These are phyloP conservation scores for Halotydeus destructor DNA, from an alignment of 1,140 invertebrate species.

Conservation along the genomic window DNA sequence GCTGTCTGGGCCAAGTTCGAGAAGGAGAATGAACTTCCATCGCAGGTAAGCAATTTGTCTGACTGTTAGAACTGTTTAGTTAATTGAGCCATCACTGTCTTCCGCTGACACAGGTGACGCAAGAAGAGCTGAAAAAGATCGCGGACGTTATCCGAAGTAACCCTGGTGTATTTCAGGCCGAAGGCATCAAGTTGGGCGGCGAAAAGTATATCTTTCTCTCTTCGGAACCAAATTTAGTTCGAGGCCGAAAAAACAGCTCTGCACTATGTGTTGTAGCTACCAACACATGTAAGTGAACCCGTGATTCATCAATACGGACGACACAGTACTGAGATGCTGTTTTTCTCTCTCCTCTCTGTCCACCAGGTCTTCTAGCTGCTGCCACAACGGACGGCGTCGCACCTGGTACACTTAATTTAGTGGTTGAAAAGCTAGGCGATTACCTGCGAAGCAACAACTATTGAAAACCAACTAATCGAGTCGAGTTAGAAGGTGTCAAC, in stretches of 20 bases:
- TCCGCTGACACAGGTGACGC: slow-evolving; percentile 14
- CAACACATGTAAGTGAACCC: slow-evolving; percentile 22
- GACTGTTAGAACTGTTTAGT: neutral
- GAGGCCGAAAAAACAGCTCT: slow-evolving; percentile 20
- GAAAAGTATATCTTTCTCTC: slow-evolving; percentile 21
- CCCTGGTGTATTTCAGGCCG: slow-evolving; percentile 18
- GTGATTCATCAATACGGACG: neutral
- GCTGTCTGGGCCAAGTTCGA: slow-evolving; percentile 84
- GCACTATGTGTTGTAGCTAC: slow-evolving; percentile 20
- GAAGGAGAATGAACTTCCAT: slow-evolving; percentile 9
- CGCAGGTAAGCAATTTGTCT: neutral
- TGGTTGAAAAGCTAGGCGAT: slow-evolving; percentile 21
- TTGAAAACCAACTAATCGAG: too few relatives aligned
- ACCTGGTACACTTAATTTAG: slow-evolving; percentile 19
- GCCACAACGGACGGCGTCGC: slow-evolving; percentile 21
- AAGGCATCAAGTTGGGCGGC: slow-evolving; percentile 20
- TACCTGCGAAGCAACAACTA: slow-evolving; percentile 20
- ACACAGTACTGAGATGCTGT: neutral
- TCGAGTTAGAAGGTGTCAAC: too few relatives aligned
- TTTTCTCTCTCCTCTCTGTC: neutral
- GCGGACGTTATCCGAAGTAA: slow-evolving; percentile 19
- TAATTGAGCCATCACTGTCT: neutral
- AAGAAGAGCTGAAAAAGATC: slow-evolving; percentile 19
- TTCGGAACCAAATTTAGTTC: slow-evolving; percentile 19
- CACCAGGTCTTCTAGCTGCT: slow-evolving; percentile 20